A percentile compares a stretch with the other conserved stretches of the same genome.
Conservation (phyloP, 2,888 invertebrate genomes). For the Dyspetes luteomarginatus region DNA sequence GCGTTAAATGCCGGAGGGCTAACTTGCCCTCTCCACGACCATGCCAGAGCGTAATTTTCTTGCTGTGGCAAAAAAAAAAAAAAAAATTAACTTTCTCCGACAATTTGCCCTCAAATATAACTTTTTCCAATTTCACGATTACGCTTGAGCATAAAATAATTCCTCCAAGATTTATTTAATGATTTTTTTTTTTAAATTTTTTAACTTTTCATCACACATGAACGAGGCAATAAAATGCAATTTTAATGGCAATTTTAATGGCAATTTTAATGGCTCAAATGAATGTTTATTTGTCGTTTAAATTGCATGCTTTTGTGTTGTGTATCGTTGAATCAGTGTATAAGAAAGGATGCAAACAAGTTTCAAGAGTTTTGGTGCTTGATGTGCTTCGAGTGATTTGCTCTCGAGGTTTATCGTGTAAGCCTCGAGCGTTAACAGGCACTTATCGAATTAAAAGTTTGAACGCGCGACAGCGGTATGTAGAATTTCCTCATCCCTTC, state of each 20-base stretch:
- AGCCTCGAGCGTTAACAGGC: conserved; percentile 72
- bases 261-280: no score
- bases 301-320: background rate
- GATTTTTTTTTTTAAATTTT: background rate
- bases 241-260: background rate
- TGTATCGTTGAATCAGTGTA: background rate
- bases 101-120: conserved; percentile 10
- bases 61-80: conserved; percentile 26
- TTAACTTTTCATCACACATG: background rate
- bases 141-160: conserved; percentile 70
- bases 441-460: conserved; percentile 78
- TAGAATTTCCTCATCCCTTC: conserved; percentile 1
- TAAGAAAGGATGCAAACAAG: background rate
- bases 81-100: background rate
- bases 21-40: conserved; percentile 59
- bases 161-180: background rate
- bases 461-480: conserved; percentile 66
- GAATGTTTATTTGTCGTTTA: no score
- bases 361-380: conserved; percentile 21
- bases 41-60: conserved; percentile 58
- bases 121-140: conserved; percentile 70
- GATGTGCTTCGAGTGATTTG: conserved; percentile 23
- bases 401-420: conserved; percentile 55
- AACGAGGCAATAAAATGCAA: background rate
- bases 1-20: conserved; percentile 79